These are phyloP conservation scores for Caenorhabditis latens DNA, from an alignment of 1,140 invertebrate species.

Conservation along the genomic window DNA sequence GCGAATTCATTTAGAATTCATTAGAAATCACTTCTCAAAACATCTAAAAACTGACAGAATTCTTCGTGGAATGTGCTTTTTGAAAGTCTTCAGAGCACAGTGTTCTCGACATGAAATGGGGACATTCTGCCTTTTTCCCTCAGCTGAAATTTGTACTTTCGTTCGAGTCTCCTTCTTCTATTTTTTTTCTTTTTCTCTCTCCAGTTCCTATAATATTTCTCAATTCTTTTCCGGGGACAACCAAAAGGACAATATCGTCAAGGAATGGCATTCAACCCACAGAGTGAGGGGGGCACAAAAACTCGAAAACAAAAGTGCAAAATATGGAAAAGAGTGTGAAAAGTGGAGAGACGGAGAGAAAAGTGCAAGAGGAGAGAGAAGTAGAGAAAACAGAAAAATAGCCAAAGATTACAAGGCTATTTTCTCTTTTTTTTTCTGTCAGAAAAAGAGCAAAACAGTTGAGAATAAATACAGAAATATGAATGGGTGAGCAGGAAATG, in stretches of 20 bases:
- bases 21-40: too few species aligned
- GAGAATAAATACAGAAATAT: background rate
- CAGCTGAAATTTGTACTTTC: conserved; percentile 28
- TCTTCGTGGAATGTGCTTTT: too few species aligned
- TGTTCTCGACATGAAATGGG: background rate
- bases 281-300: background rate
- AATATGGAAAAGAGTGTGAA: background rate
- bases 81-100: background rate
- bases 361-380: conserved; percentile 34
- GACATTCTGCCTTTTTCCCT: background rate
- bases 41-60: too few species aligned
- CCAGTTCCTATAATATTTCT: background rate
- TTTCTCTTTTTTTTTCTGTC: conserved; percentile 29
- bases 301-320: conserved; percentile 56
- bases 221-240: background rate
- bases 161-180: background rate
- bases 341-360: background rate
- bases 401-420: conserved; percentile 7
- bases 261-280: conserved; percentile 15
- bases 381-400: background rate
- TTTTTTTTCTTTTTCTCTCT: background rate
- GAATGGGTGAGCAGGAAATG: background rate
- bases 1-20: too few species aligned
- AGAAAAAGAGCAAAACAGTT: conserved; percentile 17
- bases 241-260: conserved; percentile 35